These are phyloP conservation scores for Neelides sp. DNA, from an alignment of 1,140 invertebrate genomes.

Conservation along the genomic window DNA sequence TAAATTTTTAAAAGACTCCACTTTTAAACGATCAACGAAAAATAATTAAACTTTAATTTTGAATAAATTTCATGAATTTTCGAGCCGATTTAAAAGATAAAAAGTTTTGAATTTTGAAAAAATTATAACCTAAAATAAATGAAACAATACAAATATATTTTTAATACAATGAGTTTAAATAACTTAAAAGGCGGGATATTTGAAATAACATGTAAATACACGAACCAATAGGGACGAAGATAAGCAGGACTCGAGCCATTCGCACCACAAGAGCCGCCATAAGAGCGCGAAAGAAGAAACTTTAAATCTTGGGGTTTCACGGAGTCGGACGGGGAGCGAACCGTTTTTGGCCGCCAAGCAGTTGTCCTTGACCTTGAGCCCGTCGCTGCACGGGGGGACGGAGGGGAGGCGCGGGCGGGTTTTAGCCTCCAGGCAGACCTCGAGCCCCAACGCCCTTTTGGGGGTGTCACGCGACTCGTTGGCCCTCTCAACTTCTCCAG, in stretches of 20 bases:
- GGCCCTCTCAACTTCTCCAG: constrained; percentile 14
- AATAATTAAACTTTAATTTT: too few relatives aligned
- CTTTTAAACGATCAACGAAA: not conserved
- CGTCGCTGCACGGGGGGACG: constrained; percentile 6
- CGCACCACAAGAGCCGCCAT: too few relatives aligned
- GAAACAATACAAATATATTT: constrained; percentile 41
- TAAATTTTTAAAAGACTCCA: not conserved
- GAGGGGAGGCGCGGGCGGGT: not conserved
- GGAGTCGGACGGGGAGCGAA: constrained; percentile 8
- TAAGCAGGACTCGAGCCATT: too few relatives aligned
- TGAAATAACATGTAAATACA: too few relatives aligned
- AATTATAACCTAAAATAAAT: constrained; percentile 48
- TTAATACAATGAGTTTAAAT: too few relatives aligned
- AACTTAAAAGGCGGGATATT: too few relatives aligned
- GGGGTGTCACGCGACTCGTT: constrained; percentile 14
- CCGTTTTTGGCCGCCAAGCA: constrained; percentile 10
- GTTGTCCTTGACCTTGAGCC: constrained; percentile 10
- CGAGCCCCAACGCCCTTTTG: not conserved
- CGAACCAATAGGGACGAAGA: constrained; percentile 14
- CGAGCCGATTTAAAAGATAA: constrained; percentile 45
- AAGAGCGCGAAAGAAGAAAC: constrained; percentile 17
- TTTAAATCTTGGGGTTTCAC: constrained; percentile 1
- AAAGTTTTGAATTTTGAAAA: constrained; percentile 45
- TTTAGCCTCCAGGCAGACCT: constrained; percentile 6
- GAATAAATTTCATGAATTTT: not conserved